Conservation (phyloP, 2,888 invertebrate genomes). For the Hypomecis atomaria region DNA sequence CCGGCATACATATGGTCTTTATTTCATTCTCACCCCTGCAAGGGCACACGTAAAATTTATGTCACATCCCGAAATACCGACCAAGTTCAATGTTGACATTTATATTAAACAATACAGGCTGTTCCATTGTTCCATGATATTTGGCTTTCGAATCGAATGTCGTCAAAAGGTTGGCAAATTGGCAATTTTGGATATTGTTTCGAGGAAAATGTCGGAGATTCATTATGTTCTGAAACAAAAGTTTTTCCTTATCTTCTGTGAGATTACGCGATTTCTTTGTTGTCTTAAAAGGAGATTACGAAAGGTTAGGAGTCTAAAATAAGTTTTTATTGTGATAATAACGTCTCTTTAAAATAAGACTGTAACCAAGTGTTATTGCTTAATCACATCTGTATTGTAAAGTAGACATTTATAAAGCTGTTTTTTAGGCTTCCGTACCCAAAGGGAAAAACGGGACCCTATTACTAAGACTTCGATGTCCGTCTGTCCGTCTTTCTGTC, state of each 20-base stretch:
- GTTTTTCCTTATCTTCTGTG: conserved; percentile 41
- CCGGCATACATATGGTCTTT: conserved; percentile 79
- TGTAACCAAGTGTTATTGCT: too few relatives aligned
- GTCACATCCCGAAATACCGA: conserved; percentile 72
- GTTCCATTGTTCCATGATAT: conserved; percentile 63
- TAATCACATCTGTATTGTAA: too few relatives aligned
- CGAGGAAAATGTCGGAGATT: conserved; percentile 54
- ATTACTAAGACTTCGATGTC: too few relatives aligned
- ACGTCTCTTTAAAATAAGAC: too few relatives aligned
- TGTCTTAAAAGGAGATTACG: conserved; percentile 25
- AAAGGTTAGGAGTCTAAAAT: neutral
- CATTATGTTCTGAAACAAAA: conserved; percentile 45
- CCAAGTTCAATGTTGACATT: conserved; percentile 80
- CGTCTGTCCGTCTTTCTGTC: too few relatives aligned
- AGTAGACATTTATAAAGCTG: too few relatives aligned
- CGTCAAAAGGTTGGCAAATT: conserved; percentile 57
- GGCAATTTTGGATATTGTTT: conserved; percentile 50
- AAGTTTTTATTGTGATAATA: neutral
- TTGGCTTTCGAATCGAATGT: conserved; percentile 61
- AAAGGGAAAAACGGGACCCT: too few relatives aligned
- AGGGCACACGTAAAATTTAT: conserved; percentile 80
- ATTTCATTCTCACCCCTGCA: conserved; percentile 72
- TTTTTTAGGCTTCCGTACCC: too few relatives aligned
- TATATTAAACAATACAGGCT: conserved; percentile 74
- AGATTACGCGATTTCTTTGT: conserved; percentile 42